Evolutionary conservation across 2,113 vertebrate species (phyloP), one percentile per base, ranked within the genome.

Genomic region (Pluvialis apricaria): DNA sequence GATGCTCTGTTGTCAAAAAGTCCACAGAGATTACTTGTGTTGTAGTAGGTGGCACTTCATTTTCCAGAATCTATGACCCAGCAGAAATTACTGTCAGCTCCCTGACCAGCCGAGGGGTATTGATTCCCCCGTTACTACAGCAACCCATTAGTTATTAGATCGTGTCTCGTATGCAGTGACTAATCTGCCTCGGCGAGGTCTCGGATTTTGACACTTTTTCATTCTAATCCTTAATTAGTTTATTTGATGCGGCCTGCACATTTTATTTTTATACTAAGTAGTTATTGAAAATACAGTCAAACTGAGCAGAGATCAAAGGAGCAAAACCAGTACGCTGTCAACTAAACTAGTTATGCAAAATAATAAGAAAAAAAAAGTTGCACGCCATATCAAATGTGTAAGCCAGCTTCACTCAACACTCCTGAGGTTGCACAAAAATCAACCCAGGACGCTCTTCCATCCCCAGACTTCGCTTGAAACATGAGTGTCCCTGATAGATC

Each of bases 1-100:
- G 94, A 96, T 94, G 76, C 38, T 84, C 85, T 90, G 96, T 95
- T 95, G 94, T 96, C 95, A 95, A 96, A 97, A 97, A 94, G 85
- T 81, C 94, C 86, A 93, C 64, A 85, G 91, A 88, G 81, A 96
- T 94, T 97, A 94, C 95, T 97, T 81, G 80, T 95, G 93, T 73
- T 97, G 61, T 83, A 89, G 91, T 97, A 97, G 96, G 90, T 96
- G 96, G 96, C 97, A 98, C 94, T 97, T 96, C 95, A 97, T 98
- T 97, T 98, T 97, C 92, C 82, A 92, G 96, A 87, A 98, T 97
- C 97, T 97, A 95, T 98, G 97, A 99, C 98, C 98, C 97, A 98
- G 97, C 97, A 99, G 98, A 98, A 98, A 99, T 98, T 96, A 98
- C 98, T 98, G 98, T 98, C 98, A 98, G 95, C 97, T 98, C 92